Evolutionary conservation across 1,140 invertebrate species (phyloP).

Genomic region (Eumaeus atala): DNA sequence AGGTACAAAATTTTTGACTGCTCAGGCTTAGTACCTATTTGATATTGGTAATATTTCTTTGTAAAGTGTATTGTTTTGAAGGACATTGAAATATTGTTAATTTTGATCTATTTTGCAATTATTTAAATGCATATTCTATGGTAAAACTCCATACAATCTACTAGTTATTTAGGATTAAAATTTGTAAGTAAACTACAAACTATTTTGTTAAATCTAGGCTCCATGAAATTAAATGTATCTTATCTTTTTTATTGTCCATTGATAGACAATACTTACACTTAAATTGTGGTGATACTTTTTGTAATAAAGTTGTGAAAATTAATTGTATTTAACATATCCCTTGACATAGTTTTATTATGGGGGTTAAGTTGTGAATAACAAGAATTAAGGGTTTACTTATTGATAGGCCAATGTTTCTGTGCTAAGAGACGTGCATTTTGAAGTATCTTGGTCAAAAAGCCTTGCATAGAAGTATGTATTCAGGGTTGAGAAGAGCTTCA

Average conservation of each 20-base stretch:
- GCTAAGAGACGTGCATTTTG: too few relatives aligned
- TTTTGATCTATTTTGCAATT: neutral
- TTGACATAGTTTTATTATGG: neutral
- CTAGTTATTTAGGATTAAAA: neutral
- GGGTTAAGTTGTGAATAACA: too few relatives aligned
- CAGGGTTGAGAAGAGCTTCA: too few relatives aligned
- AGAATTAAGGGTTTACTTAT: too few relatives aligned
- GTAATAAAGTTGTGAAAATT: constrained; percentile 47
- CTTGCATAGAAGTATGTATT: too few relatives aligned
- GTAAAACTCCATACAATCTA: neutral
- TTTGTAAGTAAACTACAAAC: neutral
- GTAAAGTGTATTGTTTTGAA: constrained; percentile 1
- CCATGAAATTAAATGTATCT: constrained; percentile 18
- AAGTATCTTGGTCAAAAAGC: too few relatives aligned
- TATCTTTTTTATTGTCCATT: constrained; percentile 27
- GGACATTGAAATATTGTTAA: constrained; percentile 4
- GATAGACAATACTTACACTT: constrained; percentile 59
- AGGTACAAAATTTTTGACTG: neutral
- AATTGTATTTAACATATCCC: constrained; percentile 22
- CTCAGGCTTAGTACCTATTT: neutral
- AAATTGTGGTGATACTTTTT: constrained; percentile 64
- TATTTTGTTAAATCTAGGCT: constrained; percentile 14
- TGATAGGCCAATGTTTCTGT: constrained; percentile 13
- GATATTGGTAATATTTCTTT: constrained; percentile 10
- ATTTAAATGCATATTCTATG: neutral